These are phyloP conservation scores for Chionoecetes opilio DNA, from an alignment of 1,140 invertebrate genomes.

Conservation along the genomic window DNA sequence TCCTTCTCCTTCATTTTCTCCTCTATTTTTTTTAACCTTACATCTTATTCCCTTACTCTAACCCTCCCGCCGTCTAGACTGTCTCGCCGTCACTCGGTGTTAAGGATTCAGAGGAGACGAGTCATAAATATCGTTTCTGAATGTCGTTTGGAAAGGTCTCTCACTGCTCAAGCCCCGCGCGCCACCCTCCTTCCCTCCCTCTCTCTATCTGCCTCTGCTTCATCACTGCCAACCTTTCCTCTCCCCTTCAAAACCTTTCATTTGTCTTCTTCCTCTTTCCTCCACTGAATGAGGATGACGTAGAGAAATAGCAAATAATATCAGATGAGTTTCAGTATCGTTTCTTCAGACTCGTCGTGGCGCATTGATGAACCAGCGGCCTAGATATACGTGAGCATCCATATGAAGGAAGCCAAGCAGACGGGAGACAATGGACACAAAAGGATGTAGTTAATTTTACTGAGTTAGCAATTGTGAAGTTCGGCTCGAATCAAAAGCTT, in stretches of 20 bases:
- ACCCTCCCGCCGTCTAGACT: conserved; percentile 1
- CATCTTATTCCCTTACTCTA: neutral
- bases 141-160: neutral
- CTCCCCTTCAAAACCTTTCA: neutral
- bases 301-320: neutral
- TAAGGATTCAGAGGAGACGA: neutral
- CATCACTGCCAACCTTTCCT: neutral
- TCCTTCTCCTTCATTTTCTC: neutral
- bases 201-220: neutral
- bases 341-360: neutral
- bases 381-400: neutral
- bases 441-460: no score
- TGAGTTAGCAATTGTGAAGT: no score
- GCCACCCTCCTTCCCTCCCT: neutral
- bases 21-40: neutral
- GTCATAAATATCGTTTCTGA: neutral
- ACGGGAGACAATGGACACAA: neutral
- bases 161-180: neutral
- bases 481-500: no score
- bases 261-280: neutral
- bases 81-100: neutral
- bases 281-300: neutral
- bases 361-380: neutral
- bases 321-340: neutral
- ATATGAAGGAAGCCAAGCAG: neutral